Conservation (phyloP, 2,797 vertebrate genomes). For the Podargus strigoides region DNA sequence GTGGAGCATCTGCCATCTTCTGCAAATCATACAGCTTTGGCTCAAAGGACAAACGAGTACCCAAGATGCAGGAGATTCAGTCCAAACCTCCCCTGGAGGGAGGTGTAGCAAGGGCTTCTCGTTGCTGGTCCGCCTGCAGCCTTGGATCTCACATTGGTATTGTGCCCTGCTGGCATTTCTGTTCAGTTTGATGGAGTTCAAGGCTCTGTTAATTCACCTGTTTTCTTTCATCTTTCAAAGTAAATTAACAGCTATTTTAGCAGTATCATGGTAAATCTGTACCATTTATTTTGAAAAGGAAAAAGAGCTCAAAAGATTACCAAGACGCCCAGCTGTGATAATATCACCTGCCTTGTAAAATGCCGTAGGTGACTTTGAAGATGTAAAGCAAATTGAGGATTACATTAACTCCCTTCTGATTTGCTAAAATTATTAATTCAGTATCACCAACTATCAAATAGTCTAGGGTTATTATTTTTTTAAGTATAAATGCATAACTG, state of each 20-base stretch:
- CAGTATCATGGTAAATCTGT: neutral
- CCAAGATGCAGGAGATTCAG: neutral
- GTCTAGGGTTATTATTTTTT: neutral
- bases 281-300: slow-evolving; percentile 22
- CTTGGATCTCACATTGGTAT: neutral
- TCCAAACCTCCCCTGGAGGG: neutral
- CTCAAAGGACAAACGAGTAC: neutral
- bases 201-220: slow-evolving; percentile 5
- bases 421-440: slow-evolving; percentile 47
- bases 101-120: neutral
- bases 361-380: slow-evolving; percentile 40
- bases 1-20: neutral
- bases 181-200: neutral
- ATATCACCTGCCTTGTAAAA: slow-evolving; percentile 46
- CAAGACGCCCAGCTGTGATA: slow-evolving; percentile 55
- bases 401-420: slow-evolving; percentile 48
- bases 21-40: neutral
- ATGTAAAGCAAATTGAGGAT: slow-evolving; percentile 50
- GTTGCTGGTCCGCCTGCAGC: neutral
- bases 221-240: neutral
- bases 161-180: neutral
- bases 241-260: slow-evolving; percentile 32
- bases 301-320: slow-evolving; percentile 39
- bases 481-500: neutral
- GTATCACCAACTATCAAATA: neutral